A percentile compares a stretch with the other conserved stretches of the same genome.
These are phyloP conservation scores for Todiramphus chloris DNA, from an alignment of 2,113 vertebrate species.

Conservation along the genomic window DNA sequence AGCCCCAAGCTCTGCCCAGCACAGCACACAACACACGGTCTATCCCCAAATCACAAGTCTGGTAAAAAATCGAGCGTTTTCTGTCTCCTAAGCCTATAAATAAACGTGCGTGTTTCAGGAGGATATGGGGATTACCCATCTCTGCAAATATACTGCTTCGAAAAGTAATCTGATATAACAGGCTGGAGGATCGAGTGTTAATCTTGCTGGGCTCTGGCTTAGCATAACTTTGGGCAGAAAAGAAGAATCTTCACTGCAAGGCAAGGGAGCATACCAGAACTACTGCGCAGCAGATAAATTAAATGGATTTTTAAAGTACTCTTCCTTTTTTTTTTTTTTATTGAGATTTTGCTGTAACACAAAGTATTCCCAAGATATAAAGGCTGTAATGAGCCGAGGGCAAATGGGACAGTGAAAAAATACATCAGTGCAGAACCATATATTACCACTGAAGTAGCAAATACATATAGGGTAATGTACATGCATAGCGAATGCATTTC, in stretches of 20 bases:
- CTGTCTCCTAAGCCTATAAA: conserved; percentile 14
- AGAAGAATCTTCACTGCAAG: not conserved
- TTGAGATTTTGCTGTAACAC: not conserved
- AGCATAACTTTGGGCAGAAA: not conserved
- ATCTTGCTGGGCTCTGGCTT: not conserved
- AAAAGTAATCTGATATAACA: not conserved
- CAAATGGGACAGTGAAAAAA: not conserved
- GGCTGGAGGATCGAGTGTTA: not conserved
- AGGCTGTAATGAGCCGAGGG: not conserved
- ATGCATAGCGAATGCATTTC: not conserved
- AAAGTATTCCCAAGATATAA: not conserved
- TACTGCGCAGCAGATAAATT: not conserved
- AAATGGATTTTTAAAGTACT: not conserved
- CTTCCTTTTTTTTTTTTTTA: not conserved
- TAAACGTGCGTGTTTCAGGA: not conserved
- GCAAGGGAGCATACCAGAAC: not conserved
- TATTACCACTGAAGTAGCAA: not conserved
- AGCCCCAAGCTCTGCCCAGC: not conserved
- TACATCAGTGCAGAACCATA: not conserved
- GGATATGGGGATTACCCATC: conserved; percentile 47
- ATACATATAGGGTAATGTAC: not conserved
- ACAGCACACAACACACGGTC: not conserved
- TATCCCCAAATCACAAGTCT: not conserved
- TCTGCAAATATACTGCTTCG: not conserved
- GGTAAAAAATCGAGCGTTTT: not conserved